Conservation (phyloP, 1,140 invertebrate species). For the Rhopalosiphum padi region DNA sequence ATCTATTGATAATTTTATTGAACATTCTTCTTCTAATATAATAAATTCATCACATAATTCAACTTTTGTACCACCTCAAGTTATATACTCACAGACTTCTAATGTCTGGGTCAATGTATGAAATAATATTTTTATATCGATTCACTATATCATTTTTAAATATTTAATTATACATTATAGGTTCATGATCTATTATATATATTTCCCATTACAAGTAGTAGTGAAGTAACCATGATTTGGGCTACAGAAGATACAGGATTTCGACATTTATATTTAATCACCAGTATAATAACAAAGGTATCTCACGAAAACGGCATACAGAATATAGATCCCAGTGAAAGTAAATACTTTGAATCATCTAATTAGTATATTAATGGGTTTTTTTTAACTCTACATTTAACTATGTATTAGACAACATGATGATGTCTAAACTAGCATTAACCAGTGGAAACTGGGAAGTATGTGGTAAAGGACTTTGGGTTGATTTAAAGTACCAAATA, state of each 20-base stretch:
- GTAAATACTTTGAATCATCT: constrained; percentile 16
- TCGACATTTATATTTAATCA: constrained; percentile 86
- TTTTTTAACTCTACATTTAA: neutral
- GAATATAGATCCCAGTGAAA: constrained; percentile 48
- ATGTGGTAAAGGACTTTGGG: constrained; percentile 78
- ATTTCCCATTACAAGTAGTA: constrained; percentile 70
- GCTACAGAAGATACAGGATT: constrained; percentile 91
- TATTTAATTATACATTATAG: constrained; percentile 61
- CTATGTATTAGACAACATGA: constrained; percentile 45
- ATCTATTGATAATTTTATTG: constrained; percentile 76
- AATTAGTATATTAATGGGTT: neutral
- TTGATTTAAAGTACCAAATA: constrained; percentile 73
- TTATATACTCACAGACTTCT: constrained; percentile 76
- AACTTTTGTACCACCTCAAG: constrained; percentile 66
- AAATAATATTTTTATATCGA: constrained; percentile 31
- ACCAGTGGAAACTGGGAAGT: constrained; percentile 87
- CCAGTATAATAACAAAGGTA: constrained; percentile 66
- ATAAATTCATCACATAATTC: constrained; percentile 55
- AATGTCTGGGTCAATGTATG: constrained; percentile 83
- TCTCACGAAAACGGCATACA: constrained; percentile 57
- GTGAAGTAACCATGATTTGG: constrained; percentile 83
- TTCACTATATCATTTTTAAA: neutral
- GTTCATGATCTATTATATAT: constrained; percentile 90
- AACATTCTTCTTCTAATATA: constrained; percentile 66
- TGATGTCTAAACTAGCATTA: constrained; percentile 71